Conservation (phyloP, 2,113 vertebrate species). For the Protomyctophum bolini region DNA sequence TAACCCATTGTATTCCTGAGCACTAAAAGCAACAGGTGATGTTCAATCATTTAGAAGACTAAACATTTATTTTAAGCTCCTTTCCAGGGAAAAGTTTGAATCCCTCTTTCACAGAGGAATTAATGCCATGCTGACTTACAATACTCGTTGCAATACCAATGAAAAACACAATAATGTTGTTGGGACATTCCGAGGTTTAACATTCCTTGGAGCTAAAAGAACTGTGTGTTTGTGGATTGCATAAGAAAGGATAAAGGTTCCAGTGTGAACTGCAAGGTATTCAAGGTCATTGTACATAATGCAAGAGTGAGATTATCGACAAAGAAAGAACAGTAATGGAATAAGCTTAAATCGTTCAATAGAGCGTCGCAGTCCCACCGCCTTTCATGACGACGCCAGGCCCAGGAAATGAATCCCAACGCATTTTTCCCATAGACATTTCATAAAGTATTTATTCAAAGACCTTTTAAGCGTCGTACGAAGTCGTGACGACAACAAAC, state of each 20-base stretch:
- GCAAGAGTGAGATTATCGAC: slow-evolving; percentile 43
- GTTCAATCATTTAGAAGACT: slow-evolving; percentile 45
- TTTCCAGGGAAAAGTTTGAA: slow-evolving; percentile 66
- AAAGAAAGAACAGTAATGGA: slow-evolving; percentile 29
- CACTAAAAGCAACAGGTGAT: slow-evolving; percentile 20
- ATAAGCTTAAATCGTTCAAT: slow-evolving; percentile 18
- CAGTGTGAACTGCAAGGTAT: slow-evolving; percentile 34
- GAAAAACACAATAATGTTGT: slow-evolving; percentile 68
- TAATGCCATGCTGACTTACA: slow-evolving; percentile 77
- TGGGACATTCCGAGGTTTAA: slow-evolving; percentile 67
- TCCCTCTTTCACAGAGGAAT: slow-evolving; percentile 70
- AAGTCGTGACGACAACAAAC: too few species aligned
- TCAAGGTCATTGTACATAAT: slow-evolving; percentile 42
- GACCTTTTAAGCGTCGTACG: too few species aligned
- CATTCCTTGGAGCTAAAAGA: slow-evolving; percentile 67
- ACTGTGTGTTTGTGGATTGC: slow-evolving; percentile 31
- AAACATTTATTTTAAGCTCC: slow-evolving; percentile 67
- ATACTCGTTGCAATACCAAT: slow-evolving; percentile 74
- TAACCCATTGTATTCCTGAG: slow-evolving; percentile 34
- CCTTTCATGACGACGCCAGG: too few species aligned
- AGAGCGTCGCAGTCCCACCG: too few species aligned
- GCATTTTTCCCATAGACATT: too few species aligned
- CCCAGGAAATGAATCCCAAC: too few species aligned
- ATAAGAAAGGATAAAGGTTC: slow-evolving; percentile 59
- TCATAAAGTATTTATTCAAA: too few species aligned